Conservation (phyloP, 2,113 vertebrate species). For the Microcebus tavaratra region DNA sequence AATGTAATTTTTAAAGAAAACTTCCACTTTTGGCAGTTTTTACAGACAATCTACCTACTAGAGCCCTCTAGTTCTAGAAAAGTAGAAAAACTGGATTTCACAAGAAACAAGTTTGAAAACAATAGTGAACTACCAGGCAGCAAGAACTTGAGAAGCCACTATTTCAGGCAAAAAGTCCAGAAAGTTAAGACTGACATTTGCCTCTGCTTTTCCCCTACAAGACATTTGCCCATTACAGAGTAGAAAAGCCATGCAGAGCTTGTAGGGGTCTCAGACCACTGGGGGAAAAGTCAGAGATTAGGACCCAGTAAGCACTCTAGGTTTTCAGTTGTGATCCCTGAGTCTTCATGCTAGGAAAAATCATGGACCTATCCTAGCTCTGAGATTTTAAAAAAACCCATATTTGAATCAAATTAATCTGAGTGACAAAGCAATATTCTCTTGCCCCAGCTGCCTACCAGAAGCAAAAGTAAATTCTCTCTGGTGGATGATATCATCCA, state of each 20-base stretch:
- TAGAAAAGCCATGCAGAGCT: background rate
- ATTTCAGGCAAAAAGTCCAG: background rate
- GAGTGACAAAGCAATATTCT: background rate
- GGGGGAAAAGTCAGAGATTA: background rate
- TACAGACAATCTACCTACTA: background rate
- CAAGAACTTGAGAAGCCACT: background rate
- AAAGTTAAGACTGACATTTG: background rate
- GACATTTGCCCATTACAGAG: too few species aligned
- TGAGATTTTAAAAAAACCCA: background rate
- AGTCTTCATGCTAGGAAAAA: background rate
- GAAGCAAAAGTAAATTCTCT: background rate
- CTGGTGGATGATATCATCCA: background rate
- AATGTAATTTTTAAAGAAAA: background rate
- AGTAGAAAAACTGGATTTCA: background rate
- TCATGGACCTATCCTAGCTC: background rate
- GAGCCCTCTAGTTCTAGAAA: background rate
- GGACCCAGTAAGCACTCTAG: background rate
- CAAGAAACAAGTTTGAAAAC: background rate
- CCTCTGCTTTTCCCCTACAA: background rate
- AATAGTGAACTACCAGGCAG: background rate
- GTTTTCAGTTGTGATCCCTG: too few species aligned
- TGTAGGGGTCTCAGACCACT: rapidly evolving
- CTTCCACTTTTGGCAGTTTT: background rate
- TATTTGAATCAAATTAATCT: background rate
- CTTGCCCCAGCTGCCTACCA: background rate